Evolutionary conservation across 2,888 invertebrate genomes (phyloP).

Genomic region (Lasioglossum zephyrum): DNA sequence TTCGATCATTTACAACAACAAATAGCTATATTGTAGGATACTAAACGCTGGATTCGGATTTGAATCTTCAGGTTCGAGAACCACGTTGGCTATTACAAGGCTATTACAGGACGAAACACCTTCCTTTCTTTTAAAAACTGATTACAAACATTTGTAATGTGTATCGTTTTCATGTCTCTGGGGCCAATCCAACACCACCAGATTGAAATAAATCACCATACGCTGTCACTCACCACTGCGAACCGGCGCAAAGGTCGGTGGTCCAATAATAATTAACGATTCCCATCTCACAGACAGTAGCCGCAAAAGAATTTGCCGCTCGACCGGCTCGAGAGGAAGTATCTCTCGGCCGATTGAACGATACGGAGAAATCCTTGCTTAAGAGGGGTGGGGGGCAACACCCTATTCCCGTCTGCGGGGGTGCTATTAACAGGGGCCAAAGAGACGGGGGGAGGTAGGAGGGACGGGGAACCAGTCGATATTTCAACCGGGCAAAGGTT

Average conservation of each 20-base stretch:
- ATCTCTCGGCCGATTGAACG: slow-evolving; percentile 5
- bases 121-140: no score
- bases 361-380: background rate
- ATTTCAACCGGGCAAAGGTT: slow-evolving; percentile 21
- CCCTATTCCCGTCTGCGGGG: background rate
- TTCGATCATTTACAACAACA: no score
- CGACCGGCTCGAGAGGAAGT: slow-evolving; percentile 15
- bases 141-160: no score
- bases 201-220: no score
- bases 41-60: no score
- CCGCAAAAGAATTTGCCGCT: slow-evolving; percentile 18
- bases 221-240: no score
- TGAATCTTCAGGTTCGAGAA: no score
- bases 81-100: no score
- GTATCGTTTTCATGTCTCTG: no score
- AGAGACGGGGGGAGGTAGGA: background rate
- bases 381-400: background rate
- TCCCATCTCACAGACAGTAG: background rate
- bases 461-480: slow-evolving; percentile 4
- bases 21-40: no score
- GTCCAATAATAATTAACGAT: background rate
- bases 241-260: background rate
- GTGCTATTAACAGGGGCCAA: slow-evolving; percentile 1
- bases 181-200: no score
- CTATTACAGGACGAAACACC: no score